phyloP scores from a whole-genome alignment of 2,888 invertebrate genomes.

The Patella pellucida region DNA sequence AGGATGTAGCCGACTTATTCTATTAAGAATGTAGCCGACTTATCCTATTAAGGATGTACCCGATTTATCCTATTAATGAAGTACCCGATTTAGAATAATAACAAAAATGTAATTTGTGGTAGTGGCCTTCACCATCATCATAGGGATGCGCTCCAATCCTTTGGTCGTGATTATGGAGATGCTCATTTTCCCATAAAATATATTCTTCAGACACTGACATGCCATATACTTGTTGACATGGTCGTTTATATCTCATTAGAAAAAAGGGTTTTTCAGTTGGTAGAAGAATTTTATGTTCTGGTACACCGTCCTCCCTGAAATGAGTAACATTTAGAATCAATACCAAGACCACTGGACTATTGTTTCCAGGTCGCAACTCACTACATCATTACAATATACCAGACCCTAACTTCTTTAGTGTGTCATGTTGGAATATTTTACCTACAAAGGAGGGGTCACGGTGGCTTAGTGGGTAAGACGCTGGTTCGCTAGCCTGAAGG shows the following conservation, averaged over 20 bases:
- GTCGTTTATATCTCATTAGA: conserved; percentile 30
- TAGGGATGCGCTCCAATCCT: conserved; percentile 29
- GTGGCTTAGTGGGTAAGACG: too few relatives aligned
- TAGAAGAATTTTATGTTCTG: conserved; percentile 27
- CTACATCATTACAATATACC: too few relatives aligned
- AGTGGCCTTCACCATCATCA: conserved; percentile 23
- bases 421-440: too few relatives aligned
- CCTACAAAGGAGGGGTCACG: too few relatives aligned
- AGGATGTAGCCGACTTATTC: too few relatives aligned
- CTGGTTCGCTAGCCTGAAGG: too few relatives aligned
- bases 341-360: too few relatives aligned
- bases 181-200: background rate
- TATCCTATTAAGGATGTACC: too few relatives aligned
- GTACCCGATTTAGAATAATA: too few relatives aligned
- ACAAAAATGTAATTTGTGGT: conserved; percentile 14
- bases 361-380: too few relatives aligned
- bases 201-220: conserved; percentile 34
- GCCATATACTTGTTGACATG: conserved; percentile 34
- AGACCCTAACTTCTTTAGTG: too few relatives aligned
- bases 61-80: background rate
- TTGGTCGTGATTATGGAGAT: background rate
- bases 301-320: conserved; percentile 31
- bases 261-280: conserved; percentile 38
- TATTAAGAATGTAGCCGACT: too few relatives aligned
- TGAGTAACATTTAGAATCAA: background rate